Evolutionary conservation across 2,888 invertebrate species (phyloP).

Genomic region (Pimpla rufipes): DNA sequence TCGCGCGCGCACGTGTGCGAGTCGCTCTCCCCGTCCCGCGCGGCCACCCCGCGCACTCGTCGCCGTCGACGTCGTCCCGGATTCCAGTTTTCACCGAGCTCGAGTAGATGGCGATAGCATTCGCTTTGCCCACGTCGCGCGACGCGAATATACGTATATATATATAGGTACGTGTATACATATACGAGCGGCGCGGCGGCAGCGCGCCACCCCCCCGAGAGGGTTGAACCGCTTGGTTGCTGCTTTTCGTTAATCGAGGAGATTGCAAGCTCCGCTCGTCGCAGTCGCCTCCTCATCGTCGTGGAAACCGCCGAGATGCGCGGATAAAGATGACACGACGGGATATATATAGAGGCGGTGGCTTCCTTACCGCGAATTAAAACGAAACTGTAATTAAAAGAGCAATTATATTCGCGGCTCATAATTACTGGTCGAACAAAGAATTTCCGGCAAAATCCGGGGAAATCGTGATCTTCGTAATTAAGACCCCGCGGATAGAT

Average conservation of each 20-base stretch:
- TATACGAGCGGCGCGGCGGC: too few relatives aligned
- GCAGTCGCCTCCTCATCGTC: conserved; percentile 48
- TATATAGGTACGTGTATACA: conserved; percentile 16
- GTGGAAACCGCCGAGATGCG: conserved; percentile 28
- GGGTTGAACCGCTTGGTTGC: conserved; percentile 46
- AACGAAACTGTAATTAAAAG: conserved; percentile 65
- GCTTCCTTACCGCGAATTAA: conserved; percentile 59
- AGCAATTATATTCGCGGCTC: conserved; percentile 61
- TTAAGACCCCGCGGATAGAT: neutral
- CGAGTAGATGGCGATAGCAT: conserved; percentile 78
- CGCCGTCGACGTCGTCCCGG: conserved; percentile 64
- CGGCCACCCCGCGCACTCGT: conserved; percentile 32
- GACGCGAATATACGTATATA: conserved; percentile 22
- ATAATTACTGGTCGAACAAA: conserved; percentile 54
- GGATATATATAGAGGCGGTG: conserved; percentile 6
- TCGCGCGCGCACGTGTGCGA: conserved; percentile 29
- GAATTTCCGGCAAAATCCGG: conserved; percentile 5
- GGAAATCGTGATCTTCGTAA: conserved; percentile 28
- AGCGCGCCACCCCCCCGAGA: conserved; percentile 18
- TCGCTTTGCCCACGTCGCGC: conserved; percentile 67
- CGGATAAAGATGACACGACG: conserved; percentile 25
- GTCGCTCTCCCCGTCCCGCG: conserved; percentile 24
- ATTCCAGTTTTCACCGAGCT: conserved; percentile 75
- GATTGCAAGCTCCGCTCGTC: conserved; percentile 49
- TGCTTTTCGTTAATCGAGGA: conserved; percentile 61